Percentiles rank a stretch among this genome's conserved stretches.
Evolutionary conservation across 2,113 vertebrate species (phyloP).

Genomic region (Charadrius vociferus): DNA sequence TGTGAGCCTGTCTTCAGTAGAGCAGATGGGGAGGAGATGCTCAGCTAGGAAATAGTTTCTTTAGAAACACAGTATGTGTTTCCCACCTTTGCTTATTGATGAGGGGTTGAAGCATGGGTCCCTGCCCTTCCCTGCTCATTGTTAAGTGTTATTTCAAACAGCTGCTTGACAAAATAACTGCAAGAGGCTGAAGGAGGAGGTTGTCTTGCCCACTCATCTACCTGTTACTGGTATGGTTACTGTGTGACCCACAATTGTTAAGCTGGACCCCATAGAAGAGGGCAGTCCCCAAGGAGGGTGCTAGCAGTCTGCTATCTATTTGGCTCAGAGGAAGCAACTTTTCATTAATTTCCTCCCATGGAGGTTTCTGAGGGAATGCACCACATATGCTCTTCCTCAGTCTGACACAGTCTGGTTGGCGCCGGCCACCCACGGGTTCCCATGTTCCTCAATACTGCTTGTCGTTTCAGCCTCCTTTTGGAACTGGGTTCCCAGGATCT

Average conservation of each 20-base stretch:
- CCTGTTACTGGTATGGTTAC: neutral
- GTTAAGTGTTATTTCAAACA: neutral
- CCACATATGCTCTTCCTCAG: neutral
- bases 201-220: neutral
- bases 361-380: neutral
- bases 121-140: neutral
- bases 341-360: neutral
- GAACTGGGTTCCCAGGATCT: rapidly evolving
- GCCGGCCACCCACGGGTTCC: neutral
- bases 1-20: neutral
- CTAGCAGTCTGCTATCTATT: neutral
- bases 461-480: neutral
- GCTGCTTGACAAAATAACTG: neutral
- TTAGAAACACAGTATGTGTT: neutral
- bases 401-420: neutral
- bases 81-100: neutral
- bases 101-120: neutral
- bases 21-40: neutral
- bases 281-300: neutral
- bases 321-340: neutral
- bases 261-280: neutral
- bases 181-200: neutral
- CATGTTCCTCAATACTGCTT: neutral
- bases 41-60: neutral
- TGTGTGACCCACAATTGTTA: neutral